A percentile compares a stretch with the other conserved stretches of the same genome.
phyloP scores from a whole-genome alignment of 1,140 invertebrate genomes.

The Sycophaga agraensis region DNA sequence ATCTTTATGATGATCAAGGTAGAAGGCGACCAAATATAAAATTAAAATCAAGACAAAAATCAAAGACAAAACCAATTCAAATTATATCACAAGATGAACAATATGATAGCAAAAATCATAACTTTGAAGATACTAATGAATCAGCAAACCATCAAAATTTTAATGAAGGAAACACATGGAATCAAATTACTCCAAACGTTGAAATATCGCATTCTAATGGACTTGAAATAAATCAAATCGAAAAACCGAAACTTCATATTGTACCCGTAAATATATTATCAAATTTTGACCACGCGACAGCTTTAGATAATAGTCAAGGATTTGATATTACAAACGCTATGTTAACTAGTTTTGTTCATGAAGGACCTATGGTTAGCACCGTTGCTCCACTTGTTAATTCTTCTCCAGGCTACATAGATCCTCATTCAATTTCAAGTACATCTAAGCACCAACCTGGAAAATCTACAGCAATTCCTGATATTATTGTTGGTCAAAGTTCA shows the following conservation, averaged over 20 bases:
- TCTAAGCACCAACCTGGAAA: conserved; percentile 20
- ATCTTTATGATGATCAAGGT: conserved; percentile 32
- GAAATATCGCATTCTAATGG: conserved; percentile 44
- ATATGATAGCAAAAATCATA: conserved; percentile 33
- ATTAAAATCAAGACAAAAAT: conserved; percentile 37
- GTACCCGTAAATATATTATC: conserved; percentile 48
- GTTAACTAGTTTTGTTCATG: conserved; percentile 39
- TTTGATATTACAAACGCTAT: conserved; percentile 52
- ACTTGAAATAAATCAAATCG: conserved; percentile 43
- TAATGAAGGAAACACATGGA: conserved; percentile 38
- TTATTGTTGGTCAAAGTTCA: conserved; percentile 49
- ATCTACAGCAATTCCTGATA: conserved; percentile 41
- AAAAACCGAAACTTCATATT: conserved; percentile 49
- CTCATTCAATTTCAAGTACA: conserved; percentile 30
- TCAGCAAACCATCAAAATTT: conserved; percentile 23
- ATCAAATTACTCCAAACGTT: conserved; percentile 42
- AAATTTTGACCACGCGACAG: conserved; percentile 51
- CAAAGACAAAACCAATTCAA: conserved; percentile 37
- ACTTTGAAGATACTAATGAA: conserved; percentile 28
- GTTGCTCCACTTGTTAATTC: conserved; percentile 41
- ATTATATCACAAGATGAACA: conserved; percentile 36
- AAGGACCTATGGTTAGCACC: conserved; percentile 39
- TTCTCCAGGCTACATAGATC: conserved; percentile 23
- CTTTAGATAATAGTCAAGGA: conserved; percentile 49
- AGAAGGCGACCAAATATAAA: conserved; percentile 36